phyloP scores from a whole-genome alignment of 2,113 vertebrate species.

The Thamnaconus septentrionalis region DNA sequence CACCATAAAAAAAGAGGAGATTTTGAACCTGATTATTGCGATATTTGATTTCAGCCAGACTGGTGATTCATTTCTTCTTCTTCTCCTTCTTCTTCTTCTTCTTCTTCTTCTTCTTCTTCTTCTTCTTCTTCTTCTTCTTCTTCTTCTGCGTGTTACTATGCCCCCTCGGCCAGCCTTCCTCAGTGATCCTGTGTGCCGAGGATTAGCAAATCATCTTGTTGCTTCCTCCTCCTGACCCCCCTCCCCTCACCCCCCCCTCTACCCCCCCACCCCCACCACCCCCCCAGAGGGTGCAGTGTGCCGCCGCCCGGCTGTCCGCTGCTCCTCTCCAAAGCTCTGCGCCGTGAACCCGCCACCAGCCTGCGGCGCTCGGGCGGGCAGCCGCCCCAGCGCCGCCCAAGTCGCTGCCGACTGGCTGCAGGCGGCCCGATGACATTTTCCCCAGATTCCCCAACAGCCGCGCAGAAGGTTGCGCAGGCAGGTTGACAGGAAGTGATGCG shows the following conservation, averaged over 20 bases:
- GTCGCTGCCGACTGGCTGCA: slow-evolving; percentile 7
- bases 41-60: not conserved
- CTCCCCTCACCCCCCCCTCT: slow-evolving; percentile 32
- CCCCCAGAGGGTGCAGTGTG: too few species aligned
- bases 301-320: slow-evolving; percentile 26
- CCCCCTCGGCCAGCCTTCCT: slow-evolving; percentile 42
- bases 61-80: not conserved
- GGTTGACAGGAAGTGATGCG: slow-evolving; percentile 55
- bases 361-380: slow-evolving; percentile 40
- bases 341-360: slow-evolving; percentile 17
- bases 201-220: slow-evolving; percentile 55
- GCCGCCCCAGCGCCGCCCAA: slow-evolving; percentile 31
- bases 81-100: not conserved
- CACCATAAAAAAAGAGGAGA: not conserved
- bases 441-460: slow-evolving; percentile 41
- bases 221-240: slow-evolving; percentile 28
- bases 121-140: slow-evolving; percentile 27
- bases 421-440: slow-evolving; percentile 51
- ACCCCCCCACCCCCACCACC: slow-evolving; percentile 10
- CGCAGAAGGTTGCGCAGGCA: slow-evolving; percentile 38
- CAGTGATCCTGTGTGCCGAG: slow-evolving; percentile 46
- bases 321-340: slow-evolving; percentile 48
- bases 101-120: slow-evolving; percentile 22
- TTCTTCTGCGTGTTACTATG: slow-evolving; percentile 31
- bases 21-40: not conserved